Evolutionary conservation across 2,113 vertebrate species (phyloP).

Genomic region (Genyomyrus donnyi): DNA sequence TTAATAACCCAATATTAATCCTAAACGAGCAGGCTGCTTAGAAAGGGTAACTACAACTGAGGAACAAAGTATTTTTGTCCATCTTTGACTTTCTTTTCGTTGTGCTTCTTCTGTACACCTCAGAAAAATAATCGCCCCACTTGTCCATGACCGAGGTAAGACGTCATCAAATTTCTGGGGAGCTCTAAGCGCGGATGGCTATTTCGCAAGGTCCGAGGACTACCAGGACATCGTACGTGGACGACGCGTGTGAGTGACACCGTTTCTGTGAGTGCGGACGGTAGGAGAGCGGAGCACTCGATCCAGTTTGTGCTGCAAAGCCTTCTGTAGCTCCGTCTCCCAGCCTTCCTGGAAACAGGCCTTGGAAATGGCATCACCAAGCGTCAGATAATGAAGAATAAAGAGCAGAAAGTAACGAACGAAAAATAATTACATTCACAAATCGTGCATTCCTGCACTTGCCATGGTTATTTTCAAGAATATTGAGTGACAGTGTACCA

Average conservation of each 20-base stretch:
- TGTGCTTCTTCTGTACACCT: conserved; percentile 26
- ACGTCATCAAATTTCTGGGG: conserved; percentile 99
- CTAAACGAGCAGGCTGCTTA: neutral
- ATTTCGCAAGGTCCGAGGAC: conserved; percentile 93
- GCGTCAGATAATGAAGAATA: neutral
- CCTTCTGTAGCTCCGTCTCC: neutral
- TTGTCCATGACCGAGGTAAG: conserved; percentile 85
- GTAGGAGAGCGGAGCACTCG: neutral
- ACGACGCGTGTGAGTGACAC: conserved; percentile 78
- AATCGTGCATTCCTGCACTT: neutral
- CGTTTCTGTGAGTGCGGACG: neutral
- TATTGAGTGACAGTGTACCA: neutral
- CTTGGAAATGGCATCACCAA: neutral
- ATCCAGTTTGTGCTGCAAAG: neutral
- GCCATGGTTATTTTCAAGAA: neutral
- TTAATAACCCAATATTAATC: too few relatives aligned
- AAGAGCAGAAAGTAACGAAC: neutral
- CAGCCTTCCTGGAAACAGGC: neutral
- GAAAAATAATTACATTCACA: neutral
- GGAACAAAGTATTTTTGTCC: conserved; percentile 8
- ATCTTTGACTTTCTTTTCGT: conserved; percentile 33
- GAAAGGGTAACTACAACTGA: neutral
- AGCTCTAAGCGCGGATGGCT: conserved; percentile 85
- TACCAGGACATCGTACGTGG: conserved; percentile 93
- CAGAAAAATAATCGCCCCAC: conserved; percentile 88